Conservation (phyloP, 2,113 vertebrate genomes). For the Geococcyx californianus region DNA sequence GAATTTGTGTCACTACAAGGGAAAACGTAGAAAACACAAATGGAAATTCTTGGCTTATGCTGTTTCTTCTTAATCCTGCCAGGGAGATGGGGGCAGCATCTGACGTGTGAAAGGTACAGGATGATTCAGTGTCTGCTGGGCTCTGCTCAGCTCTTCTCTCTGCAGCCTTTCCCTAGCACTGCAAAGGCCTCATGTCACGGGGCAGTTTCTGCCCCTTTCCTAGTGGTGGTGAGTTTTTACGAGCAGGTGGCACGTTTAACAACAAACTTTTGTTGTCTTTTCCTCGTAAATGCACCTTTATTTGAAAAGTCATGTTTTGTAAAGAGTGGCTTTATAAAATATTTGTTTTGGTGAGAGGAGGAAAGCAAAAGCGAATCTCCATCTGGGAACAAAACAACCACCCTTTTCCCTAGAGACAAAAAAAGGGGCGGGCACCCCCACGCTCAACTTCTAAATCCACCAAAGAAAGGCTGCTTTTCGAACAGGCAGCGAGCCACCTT, state of each 20-base stretch:
- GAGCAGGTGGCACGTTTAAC: background rate
- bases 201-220: background rate
- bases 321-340: background rate
- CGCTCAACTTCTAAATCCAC: background rate
- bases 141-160: background rate
- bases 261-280: background rate
- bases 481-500: background rate
- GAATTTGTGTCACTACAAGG: background rate
- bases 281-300: background rate
- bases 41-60: background rate
- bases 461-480: background rate
- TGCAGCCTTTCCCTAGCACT: background rate
- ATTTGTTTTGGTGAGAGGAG: background rate
- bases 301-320: background rate
- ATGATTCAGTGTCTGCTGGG: rapidly evolving
- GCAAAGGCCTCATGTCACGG: rapidly evolving
- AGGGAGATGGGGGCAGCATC: rapidly evolving
- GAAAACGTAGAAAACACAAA: background rate
- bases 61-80: background rate
- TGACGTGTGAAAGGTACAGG: background rate
- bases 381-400: background rate
- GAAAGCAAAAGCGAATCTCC: background rate
- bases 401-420: background rate
- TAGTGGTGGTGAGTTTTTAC: rapidly evolving
- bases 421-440: background rate